phyloP scores from a whole-genome alignment of 2,888 invertebrate species.

The Entomobrya proxima region DNA sequence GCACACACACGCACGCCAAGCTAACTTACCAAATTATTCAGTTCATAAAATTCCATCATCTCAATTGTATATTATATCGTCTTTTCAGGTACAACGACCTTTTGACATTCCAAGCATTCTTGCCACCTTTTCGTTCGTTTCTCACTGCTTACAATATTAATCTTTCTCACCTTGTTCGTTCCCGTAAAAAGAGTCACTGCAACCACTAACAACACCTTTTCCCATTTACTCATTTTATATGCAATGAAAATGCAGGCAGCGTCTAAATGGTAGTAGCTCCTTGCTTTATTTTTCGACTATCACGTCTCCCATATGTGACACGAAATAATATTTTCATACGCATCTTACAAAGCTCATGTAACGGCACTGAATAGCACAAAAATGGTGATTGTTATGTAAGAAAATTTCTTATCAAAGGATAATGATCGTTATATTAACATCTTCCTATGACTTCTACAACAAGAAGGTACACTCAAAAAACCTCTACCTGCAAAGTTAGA shows the following conservation, averaged over 20 bases:
- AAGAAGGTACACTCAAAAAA: not conserved
- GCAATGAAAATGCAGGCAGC: too few relatives aligned
- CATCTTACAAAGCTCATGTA: too few relatives aligned
- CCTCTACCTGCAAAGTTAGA: not conserved
- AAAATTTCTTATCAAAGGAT: not conserved
- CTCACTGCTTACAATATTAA: slow-evolving; percentile 16
- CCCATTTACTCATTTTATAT: too few relatives aligned
- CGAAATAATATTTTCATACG: too few relatives aligned
- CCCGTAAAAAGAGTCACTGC: slow-evolving; percentile 16
- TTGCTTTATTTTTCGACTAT: too few relatives aligned
- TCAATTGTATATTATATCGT: slow-evolving; percentile 17
- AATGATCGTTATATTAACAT: not conserved
- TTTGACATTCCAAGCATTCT: slow-evolving; percentile 61
- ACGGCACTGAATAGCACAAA: too few relatives aligned
- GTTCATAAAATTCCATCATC: slow-evolving; percentile 34
- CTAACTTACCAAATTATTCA: slow-evolving; percentile 23
- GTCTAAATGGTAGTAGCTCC: not conserved
- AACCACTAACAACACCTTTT: not conserved
- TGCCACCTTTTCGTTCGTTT: slow-evolving; percentile 32
- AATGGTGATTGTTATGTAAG: not conserved
- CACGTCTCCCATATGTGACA: too few relatives aligned
- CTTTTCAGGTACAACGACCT: slow-evolving; percentile 56
- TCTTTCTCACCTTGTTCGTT: slow-evolving; percentile 35
- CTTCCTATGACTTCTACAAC: not conserved
- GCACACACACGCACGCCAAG: slow-evolving; percentile 7